Base-by-base conservation (phyloP, 2,888 invertebrate genomes). In the Drosophila antonietae region DNA sequence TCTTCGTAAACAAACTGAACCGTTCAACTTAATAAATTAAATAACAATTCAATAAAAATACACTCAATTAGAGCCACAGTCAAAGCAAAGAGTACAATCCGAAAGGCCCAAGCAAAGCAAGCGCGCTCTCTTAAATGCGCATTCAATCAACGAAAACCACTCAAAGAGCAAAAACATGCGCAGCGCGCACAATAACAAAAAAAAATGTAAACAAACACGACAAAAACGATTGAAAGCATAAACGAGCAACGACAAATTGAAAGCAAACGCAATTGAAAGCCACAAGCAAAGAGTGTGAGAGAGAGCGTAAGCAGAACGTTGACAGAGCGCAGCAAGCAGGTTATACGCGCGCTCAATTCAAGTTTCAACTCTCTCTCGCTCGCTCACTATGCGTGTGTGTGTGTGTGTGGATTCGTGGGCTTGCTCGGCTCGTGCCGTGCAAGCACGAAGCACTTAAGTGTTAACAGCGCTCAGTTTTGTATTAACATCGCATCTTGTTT, bases 161-260 rank as follows among this genome's bases (percentile, higher is more conserved):
- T 58, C 43, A 44, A 55, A 71, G 56, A 44, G 61, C 31, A 37
- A 47, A 44, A 57, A 31, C 31, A 66, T 74, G 68, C 62, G 63
- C 62, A 65, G 33, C 56, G 49, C 55, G 3, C 39, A 31, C 3
- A 23, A 20, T 20, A 64, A 64, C 20, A 47, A 47, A 57, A 77
- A 77, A 73, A 79, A 79, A 80, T 52, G 83, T 75, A 82, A 80
- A 82, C 83, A 80, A 71, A 58, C 28, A 12, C 20, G 4, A 8
- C 31, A 68, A 66, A 51, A 15, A 9, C 53, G 60, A 74, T 79
- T 79, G 79, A 74, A 69, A 2, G 56, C 75, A 46, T 46, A 59
- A 18, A n/a, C 49, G 33, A 12, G 44, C 57, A 18, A 55, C 70
- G 65, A 43, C 56, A 75, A 81, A 68, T 56, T 59, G 67, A 68